Evolutionary conservation across 53 echinoderm and acorn worm genomes (phyloP), one percentile per base, ranked within the genome.

Genomic region (Arbacia lixula): DNA sequence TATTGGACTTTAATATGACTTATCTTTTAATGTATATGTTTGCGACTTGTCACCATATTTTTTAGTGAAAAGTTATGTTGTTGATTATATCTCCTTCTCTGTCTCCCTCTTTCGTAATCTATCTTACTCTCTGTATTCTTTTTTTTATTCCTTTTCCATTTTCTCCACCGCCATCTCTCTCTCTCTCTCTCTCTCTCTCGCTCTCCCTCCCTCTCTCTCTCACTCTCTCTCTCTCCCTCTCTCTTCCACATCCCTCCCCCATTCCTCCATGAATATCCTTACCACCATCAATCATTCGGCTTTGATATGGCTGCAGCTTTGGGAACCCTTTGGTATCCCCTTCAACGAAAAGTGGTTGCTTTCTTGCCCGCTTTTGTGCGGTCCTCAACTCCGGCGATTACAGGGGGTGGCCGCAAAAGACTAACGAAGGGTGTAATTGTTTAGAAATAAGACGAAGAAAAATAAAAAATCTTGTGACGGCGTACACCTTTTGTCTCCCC

Each of bases 321-420:
- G 2, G 36, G 22, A 66, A n/a, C 0, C 49, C 28, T 46, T 69
- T 71, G 39, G 71, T 71, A 29, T 27, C 41, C 43, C 46, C 71
- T 71, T 71, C 21, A 43, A 26, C 16, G 43, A 29, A 71, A 46
- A 71, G 71, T 71, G 71, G 49, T 12, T 33, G 39, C 46, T 43
- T 40, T 71, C 43, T 17, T 43, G 6, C 16, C 16, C 24, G 53
- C 29, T 54, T 24, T 75, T 75, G 75, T 75, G 17, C 8, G 53
- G 33, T 53, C 75, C 75, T 75, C 55, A 32, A 75, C 75, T 52
- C 22, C 53, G n/a, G 53, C 53, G 75, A 75, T 75, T 75, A 75
- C 11, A 27, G 75, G 36, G 36, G 75, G 75, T 75, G 75, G 75
- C 75, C n/a, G 75, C 33, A 75, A 75, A 75, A 75, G 75, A 32